These are phyloP conservation scores for Chanos chanos DNA, from an alignment of 2,797 vertebrate species.

Conservation along the genomic window DNA sequence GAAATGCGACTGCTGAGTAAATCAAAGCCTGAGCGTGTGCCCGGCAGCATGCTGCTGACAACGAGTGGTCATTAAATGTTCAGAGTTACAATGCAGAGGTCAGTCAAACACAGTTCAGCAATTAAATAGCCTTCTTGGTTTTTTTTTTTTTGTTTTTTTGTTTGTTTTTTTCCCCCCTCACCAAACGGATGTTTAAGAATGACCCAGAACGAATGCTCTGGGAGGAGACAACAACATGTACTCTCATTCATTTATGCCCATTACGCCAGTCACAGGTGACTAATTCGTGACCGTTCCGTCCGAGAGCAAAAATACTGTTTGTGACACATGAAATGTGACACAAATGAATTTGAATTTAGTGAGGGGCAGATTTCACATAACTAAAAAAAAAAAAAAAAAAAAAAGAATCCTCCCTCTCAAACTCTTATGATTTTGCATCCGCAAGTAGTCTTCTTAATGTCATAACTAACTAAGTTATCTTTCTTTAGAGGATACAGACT, in stretches of 20 bases:
- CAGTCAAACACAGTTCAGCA: slow-evolving; percentile 8
- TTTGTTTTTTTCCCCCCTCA: background rate
- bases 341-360: too few relatives aligned
- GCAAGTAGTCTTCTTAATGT: slow-evolving; percentile 4
- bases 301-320: slow-evolving; percentile 2
- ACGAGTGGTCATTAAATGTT: slow-evolving; percentile 18
- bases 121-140: slow-evolving; percentile 11
- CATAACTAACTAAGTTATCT: slow-evolving; percentile 16
- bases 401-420: background rate
- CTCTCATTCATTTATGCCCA: too few relatives aligned
- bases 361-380: slow-evolving; percentile 5
- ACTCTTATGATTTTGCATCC: slow-evolving; percentile 14
- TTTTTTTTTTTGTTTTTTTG: background rate
- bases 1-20: slow-evolving; percentile 1
- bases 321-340: too few relatives aligned
- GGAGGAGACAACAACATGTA: too few relatives aligned
- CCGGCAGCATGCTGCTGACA: slow-evolving; percentile 2
- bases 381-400: slow-evolving; percentile 19
- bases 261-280: background rate
- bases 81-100: slow-evolving; percentile 6
- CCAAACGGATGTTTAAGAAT: background rate
- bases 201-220: background rate
- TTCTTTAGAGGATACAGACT: slow-evolving; percentile 10
- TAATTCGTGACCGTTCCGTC: slow-evolving; percentile 14
- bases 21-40: slow-evolving; percentile 26